Evolutionary conservation across 2,797 vertebrate species (phyloP).

Genomic region (Smutsia gigantea): DNA sequence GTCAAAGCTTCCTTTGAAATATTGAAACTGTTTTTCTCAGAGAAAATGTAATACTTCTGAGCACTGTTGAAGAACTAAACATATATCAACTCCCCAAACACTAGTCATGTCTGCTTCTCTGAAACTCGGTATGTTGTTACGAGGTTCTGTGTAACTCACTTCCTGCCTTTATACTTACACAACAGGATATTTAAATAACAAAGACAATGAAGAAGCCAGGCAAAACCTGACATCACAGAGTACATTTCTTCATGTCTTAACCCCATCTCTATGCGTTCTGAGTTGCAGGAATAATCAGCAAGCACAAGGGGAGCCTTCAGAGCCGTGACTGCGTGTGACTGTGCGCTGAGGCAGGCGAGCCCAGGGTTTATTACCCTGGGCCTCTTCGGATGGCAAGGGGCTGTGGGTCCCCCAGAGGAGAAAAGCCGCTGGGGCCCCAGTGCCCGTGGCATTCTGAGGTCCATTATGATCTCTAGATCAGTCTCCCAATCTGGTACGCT

Average conservation of each 20-base stretch:
- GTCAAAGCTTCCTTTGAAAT: constrained; percentile 64
- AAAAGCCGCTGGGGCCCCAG: background rate
- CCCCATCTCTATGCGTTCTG: background rate
- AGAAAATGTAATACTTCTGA: constrained; percentile 52
- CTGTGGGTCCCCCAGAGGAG: background rate
- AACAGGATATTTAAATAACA: constrained; percentile 88
- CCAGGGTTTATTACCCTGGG: constrained; percentile 51
- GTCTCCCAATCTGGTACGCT: background rate
- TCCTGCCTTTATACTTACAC: constrained; percentile 89
- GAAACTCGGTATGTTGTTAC: constrained; percentile 80
- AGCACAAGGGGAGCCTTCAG: background rate
- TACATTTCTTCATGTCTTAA: constrained; percentile 10
- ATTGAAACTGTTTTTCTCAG: background rate
- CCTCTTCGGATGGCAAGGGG: background rate
- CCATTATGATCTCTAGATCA: background rate
- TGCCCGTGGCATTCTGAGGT: background rate
- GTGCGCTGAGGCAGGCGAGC: background rate
- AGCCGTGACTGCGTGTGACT: background rate
- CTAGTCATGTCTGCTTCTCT: constrained; percentile 77
- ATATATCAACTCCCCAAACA: background rate
- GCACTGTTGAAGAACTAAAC: constrained; percentile 69
- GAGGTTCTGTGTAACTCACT: constrained; percentile 84
- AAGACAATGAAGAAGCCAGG: constrained; percentile 73
- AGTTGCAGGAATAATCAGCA: background rate
- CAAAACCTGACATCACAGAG: constrained; percentile 68